A percentile compares a stretch with the other conserved stretches of the same genome.
These are phyloP conservation scores for Harpagoxenus sublaevis DNA, from an alignment of 2,888 invertebrate species.

Conservation along the genomic window DNA sequence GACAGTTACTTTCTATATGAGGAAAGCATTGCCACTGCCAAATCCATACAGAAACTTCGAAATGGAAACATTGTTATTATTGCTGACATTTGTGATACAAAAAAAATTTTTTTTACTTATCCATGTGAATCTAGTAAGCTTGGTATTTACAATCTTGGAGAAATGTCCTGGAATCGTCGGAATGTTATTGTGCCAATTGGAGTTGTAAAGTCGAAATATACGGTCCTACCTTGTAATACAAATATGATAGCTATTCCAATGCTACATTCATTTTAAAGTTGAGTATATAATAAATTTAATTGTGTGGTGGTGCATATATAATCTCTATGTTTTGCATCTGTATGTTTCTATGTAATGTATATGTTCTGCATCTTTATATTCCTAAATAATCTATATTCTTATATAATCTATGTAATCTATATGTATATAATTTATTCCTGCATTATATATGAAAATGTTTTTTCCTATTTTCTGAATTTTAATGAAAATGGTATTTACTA, in stretches of 20 bases:
- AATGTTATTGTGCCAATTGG: neutral
- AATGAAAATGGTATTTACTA: neutral
- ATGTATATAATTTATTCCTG: neutral
- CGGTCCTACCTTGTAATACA: neutral
- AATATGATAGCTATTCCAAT: conserved; percentile 1
- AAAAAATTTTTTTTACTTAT: neutral
- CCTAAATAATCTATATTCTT: neutral
- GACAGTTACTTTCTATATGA: conserved; percentile 4
- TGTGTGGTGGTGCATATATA: neutral
- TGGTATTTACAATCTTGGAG: conserved; percentile 1
- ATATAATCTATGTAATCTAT: neutral
- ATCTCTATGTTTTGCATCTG: neutral
- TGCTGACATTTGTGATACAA: neutral
- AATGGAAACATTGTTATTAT: neutral
- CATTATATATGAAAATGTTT: neutral
- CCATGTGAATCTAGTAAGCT: neutral
- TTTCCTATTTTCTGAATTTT: neutral
- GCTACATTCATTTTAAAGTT: conserved; percentile 17
- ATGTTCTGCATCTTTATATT: neutral
- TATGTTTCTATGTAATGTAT: too few species aligned
- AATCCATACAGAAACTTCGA: neutral
- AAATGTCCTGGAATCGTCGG: neutral
- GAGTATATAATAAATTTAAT: neutral
- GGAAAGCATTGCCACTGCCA: conserved; percentile 6
- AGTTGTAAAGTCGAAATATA: neutral